Evolutionary conservation across 2,888 invertebrate genomes (phyloP), one percentile per base, ranked within the genome.

Genomic region (Eupeodes luniger): DNA sequence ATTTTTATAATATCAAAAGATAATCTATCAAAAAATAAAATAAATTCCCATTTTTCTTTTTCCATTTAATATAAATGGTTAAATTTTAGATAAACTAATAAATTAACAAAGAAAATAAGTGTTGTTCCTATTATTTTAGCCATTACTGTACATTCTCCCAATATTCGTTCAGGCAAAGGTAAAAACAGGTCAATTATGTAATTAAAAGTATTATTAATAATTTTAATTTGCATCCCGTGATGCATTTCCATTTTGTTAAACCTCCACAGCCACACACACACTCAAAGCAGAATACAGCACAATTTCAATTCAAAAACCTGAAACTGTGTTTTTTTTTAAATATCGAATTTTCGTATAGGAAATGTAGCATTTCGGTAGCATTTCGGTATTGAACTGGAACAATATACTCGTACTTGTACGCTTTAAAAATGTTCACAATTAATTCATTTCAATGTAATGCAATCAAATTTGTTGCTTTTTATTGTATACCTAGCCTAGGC

Each of bases 401-500:
- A 57, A 75, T 57, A 27, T 27, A 27, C 27, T 27, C 27, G 27
- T 2, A 27, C 27, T 27, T 3, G 27, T 27, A 66, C 47, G 19
- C 4, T 14, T 47, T 70, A 69, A 78, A 69, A 82, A 79, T 55
- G 34, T 55, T 87, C 64, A 85, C 81, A 81, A 81, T 85, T 85
- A 85, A 88, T 81, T 78, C 78, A 57, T 75, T 78, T 78, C 85
- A 69, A 78, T 85, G 85, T 88, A 88, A 85, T 85, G 88, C 78
- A 85, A 88, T 88, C 81, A 85, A 40, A 85, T 88, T 88, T 85
- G 85, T 88, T 85, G 78, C 78, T 75, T 69, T 84, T 47, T 72
- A 47, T 34, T 72, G 36, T 44, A 62, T 5, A 44, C 53, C 36
- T n/a, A n/a, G 4, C 4, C 1, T 40, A 7, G 40, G 40, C 9